Evolutionary conservation across 2,888 invertebrate genomes (phyloP).

Genomic region (Deilephila elpenor): DNA sequence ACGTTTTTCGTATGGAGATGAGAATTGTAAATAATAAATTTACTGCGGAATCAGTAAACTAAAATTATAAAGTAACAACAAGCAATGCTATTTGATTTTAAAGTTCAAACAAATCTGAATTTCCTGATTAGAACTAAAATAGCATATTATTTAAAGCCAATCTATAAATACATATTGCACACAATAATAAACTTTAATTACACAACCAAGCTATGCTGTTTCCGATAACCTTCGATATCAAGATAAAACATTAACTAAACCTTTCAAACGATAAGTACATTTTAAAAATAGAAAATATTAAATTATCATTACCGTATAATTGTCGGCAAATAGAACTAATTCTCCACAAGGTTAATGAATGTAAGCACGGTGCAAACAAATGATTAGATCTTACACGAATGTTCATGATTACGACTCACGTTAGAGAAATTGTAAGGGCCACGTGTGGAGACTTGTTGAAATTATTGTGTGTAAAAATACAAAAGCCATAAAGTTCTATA

Average conservation of each 20-base stretch:
- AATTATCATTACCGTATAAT: slow-evolving; percentile 6
- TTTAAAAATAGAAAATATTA: slow-evolving; percentile 16
- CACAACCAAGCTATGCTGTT: not conserved
- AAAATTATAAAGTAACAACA: too few relatives aligned
- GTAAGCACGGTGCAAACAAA: slow-evolving; percentile 15
- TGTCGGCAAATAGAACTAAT: slow-evolving; percentile 27
- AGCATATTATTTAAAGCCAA: too few relatives aligned
- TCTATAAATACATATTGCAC: too few relatives aligned
- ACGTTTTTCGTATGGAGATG: not conserved
- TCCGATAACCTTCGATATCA: slow-evolving; percentile 6
- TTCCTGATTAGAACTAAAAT: too few relatives aligned
- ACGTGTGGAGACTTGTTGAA: not conserved
- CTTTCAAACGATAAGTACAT: slow-evolving; percentile 9
- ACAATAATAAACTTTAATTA: not conserved
- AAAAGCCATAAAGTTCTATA: too few relatives aligned
- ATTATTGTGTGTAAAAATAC: too few relatives aligned
- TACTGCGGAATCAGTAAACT: too few relatives aligned
- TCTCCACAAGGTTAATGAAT: slow-evolving; percentile 22
- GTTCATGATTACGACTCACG: not conserved
- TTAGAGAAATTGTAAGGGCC: not conserved
- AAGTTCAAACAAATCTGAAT: too few relatives aligned
- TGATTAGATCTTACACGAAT: not conserved
- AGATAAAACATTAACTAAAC: slow-evolving; percentile 5
- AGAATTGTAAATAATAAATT: not conserved
- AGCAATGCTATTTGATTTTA: too few relatives aligned